Percentiles rank a stretch among this genome's conserved stretches.
These are phyloP conservation scores for Muscidifurax raptorellus DNA, from an alignment of 1,140 invertebrate genomes.

Conservation along the genomic window DNA sequence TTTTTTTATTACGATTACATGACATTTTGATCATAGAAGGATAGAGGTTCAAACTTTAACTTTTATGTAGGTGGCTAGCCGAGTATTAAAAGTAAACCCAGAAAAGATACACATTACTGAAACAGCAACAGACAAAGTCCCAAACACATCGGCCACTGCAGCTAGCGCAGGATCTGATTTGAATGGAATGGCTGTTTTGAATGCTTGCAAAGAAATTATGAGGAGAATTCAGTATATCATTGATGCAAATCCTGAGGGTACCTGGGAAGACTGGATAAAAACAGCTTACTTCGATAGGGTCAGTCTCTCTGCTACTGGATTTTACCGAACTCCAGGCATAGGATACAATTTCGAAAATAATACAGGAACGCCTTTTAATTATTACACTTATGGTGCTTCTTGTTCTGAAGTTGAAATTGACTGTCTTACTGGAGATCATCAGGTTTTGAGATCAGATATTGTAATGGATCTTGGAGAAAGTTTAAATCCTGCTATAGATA, in stretches of 20 bases:
- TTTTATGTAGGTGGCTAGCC: constrained; percentile 79
- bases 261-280: constrained; percentile 91
- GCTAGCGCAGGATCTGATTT: constrained; percentile 94
- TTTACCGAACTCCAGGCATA: constrained; percentile 88
- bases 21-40: background rate
- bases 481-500: constrained; percentile 96
- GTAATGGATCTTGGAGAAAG: constrained; percentile 96
- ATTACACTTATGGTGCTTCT: constrained; percentile 88
- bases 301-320: constrained; percentile 90
- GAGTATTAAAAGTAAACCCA: constrained; percentile 83
- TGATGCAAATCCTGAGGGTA: constrained; percentile 85
- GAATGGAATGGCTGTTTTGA: constrained; percentile 95
- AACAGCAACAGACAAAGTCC: constrained; percentile 94
- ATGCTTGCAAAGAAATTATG: constrained; percentile 88
- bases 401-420: constrained; percentile 91
- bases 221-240: constrained; percentile 87
- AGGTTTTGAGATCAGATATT: constrained; percentile 91
- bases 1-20: background rate
- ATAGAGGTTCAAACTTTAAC: background rate
- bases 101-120: constrained; percentile 91
- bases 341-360: constrained; percentile 86
- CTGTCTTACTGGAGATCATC: constrained; percentile 91
- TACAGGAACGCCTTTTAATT: constrained; percentile 84
- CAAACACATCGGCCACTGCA: constrained; percentile 94
- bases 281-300: constrained; percentile 88